These are phyloP conservation scores for Mallotus villosus DNA, from an alignment of 2,797 vertebrate species.

Conservation along the genomic window DNA sequence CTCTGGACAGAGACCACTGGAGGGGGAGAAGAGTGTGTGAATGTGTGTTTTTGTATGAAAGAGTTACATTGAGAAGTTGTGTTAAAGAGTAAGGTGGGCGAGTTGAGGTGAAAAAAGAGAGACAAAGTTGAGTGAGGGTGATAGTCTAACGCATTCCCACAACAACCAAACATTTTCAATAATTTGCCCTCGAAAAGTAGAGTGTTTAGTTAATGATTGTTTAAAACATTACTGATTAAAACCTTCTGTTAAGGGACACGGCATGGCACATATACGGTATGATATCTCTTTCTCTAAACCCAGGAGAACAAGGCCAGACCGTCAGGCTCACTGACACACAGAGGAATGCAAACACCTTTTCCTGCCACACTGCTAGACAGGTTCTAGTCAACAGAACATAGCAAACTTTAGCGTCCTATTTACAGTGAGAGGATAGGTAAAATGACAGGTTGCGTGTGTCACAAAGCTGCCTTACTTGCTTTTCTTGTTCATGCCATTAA, in stretches of 20 bases:
- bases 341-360: neutral
- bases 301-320: slow-evolving; percentile 13
- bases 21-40: neutral
- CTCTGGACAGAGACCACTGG: slow-evolving; percentile 44
- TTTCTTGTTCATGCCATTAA: slow-evolving; percentile 61
- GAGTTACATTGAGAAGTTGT: neutral
- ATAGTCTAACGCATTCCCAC: neutral
- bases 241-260: slow-evolving; percentile 14
- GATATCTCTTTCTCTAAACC: slow-evolving; percentile 13
- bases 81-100: neutral
- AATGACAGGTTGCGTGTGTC: slow-evolving; percentile 5
- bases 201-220: neutral
- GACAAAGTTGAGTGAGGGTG: neutral
- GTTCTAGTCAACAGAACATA: slow-evolving; percentile 35
- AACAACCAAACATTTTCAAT: neutral
- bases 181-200: neutral
- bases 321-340: neutral
- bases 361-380: slow-evolving; percentile 4
- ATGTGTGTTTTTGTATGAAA: neutral
- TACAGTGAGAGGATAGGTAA: neutral
- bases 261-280: slow-evolving; percentile 22
- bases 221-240: slow-evolving; percentile 60
- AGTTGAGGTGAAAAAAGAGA: too few relatives aligned
- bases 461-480: slow-evolving; percentile 54
- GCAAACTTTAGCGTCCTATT: slow-evolving; percentile 18